Evolutionary conservation across 2,888 invertebrate genomes (phyloP).

Genomic region (Orthosia incerta): DNA sequence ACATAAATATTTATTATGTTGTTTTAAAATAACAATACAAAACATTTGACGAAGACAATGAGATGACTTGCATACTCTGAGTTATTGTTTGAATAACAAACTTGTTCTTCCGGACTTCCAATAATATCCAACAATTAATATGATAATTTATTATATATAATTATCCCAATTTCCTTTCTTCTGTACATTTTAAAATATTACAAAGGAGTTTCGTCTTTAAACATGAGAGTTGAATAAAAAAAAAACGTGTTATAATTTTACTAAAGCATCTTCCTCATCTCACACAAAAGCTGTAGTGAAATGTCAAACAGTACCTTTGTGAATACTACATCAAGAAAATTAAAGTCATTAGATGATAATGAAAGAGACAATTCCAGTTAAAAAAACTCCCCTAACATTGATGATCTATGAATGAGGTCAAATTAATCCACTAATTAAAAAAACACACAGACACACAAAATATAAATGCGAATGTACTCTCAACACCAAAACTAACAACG

Average conservation of each 20-base stretch:
- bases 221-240: not conserved
- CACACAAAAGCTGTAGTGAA: not conserved
- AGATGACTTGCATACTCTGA: not conserved
- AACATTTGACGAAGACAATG: constrained; percentile 12
- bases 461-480: not conserved
- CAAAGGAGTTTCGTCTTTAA: not conserved
- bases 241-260: not conserved
- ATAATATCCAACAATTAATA: too few relatives aligned
- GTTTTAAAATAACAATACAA: constrained; percentile 34
- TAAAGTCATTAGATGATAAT: not conserved
- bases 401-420: not conserved
- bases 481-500: constrained; percentile 23
- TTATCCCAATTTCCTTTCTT: not conserved
- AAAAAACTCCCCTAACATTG: not conserved
- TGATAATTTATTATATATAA: not conserved
- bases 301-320: not conserved
- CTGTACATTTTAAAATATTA: constrained; percentile 12
- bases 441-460: not conserved
- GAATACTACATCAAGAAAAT: not conserved
- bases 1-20: constrained; percentile 22
- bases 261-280: not conserved
- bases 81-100: constrained; percentile 37
- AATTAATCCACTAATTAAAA: not conserved
- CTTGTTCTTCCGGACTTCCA: not conserved
- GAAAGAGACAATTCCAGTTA: not conserved